Evolutionary conservation across 2,113 vertebrate genomes (phyloP).

Genomic region (Lonchura striata): DNA sequence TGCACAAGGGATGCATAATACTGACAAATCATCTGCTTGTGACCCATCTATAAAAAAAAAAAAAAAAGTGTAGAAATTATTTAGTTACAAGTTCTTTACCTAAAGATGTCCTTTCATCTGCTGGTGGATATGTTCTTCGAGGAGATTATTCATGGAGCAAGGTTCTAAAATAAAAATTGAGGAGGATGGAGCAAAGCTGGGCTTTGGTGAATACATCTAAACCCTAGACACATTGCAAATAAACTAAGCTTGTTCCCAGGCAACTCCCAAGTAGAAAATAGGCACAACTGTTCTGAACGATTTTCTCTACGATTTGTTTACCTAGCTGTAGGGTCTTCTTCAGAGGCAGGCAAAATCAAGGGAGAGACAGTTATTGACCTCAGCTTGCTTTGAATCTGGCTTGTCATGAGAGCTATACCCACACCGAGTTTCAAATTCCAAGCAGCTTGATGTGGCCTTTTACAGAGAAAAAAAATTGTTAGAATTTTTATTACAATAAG

Average conservation of each 20-base stretch:
- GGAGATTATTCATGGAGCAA: conserved; percentile 62
- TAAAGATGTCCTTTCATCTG: conserved; percentile 51
- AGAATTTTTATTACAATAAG: conserved; percentile 43
- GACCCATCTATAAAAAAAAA: background rate
- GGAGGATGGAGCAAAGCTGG: conserved; percentile 63
- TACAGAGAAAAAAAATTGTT: background rate
- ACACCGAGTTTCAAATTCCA: conserved; percentile 5
- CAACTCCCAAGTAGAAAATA: conserved; percentile 66
- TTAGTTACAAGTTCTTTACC: conserved; percentile 35
- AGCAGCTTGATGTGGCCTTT: conserved; percentile 33
- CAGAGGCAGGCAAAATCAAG: background rate
- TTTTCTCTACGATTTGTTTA: conserved; percentile 19
- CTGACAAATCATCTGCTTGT: background rate
- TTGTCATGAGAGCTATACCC: background rate
- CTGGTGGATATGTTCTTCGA: conserved; percentile 36
- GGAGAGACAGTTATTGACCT: background rate
- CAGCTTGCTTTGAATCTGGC: background rate
- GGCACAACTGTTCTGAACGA: background rate
- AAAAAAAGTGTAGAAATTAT: background rate
- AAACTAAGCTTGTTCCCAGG: conserved; percentile 60
- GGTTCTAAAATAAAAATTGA: conserved; percentile 70
- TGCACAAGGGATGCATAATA: background rate
- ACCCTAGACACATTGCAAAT: conserved; percentile 54
- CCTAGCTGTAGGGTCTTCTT: conserved; percentile 35
- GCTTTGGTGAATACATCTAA: conserved; percentile 60